phyloP scores from a whole-genome alignment of 2,888 invertebrate genomes.

The Drosophila flavopinicola region DNA sequence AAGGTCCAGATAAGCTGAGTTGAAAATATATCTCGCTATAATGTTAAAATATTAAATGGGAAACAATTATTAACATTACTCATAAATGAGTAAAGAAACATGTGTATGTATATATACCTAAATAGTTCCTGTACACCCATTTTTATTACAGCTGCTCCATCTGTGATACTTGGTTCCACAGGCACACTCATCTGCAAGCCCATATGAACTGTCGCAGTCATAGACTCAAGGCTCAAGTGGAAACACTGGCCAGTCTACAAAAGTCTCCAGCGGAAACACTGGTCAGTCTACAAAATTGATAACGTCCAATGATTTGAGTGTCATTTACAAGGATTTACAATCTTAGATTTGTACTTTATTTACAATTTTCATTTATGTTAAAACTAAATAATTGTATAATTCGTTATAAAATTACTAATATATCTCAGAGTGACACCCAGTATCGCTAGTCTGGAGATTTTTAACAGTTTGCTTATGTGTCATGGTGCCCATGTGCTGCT shows the following conservation, averaged over 20 bases:
- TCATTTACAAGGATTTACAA: neutral
- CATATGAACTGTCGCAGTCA: neutral
- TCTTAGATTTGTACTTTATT: conserved; percentile 51
- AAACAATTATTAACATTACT: too few relatives aligned
- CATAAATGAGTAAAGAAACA: too few relatives aligned
- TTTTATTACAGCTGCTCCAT: conserved; percentile 17
- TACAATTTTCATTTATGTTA: conserved; percentile 32
- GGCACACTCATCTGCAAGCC: conserved; percentile 10
- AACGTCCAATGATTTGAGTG: too few relatives aligned
- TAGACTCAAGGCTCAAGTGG: conserved; percentile 6
- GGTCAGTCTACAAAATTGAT: too few relatives aligned
- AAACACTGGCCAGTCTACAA: too few relatives aligned
- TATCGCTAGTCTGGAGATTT: conserved; percentile 48
- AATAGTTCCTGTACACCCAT: too few relatives aligned
- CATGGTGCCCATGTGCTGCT: conserved; percentile 81
- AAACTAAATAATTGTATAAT: conserved; percentile 29
- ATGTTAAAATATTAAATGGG: neutral
- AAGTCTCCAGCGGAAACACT: too few relatives aligned
- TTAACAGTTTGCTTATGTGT: conserved; percentile 82
- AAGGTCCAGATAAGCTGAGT: too few relatives aligned
- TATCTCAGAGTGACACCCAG: conserved; percentile 50
- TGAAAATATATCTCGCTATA: too few relatives aligned
- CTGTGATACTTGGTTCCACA: conserved; percentile 17
- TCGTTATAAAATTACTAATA: conserved; percentile 53
- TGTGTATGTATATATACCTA: too few relatives aligned